Evolutionary conservation across 2,113 vertebrate genomes (phyloP).

Genomic region (Otis tarda): DNA sequence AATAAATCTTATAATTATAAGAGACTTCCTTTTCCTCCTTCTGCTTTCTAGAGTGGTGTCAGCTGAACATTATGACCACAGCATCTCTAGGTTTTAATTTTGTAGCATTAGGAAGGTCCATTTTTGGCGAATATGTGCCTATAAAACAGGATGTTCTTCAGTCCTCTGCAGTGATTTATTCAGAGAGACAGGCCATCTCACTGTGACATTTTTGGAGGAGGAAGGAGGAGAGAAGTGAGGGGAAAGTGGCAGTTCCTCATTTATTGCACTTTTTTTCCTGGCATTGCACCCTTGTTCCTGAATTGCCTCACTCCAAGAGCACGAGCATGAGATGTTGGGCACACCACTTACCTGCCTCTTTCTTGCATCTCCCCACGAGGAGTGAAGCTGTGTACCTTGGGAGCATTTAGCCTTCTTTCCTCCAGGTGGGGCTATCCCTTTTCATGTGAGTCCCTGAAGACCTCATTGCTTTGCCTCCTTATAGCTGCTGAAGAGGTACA

Average conservation of each 20-base stretch:
- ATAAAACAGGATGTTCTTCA: not conserved
- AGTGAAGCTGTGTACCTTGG: not conserved
- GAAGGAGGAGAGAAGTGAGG: not conserved
- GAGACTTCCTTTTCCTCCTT: constrained; percentile 6
- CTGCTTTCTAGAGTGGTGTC: constrained; percentile 20
- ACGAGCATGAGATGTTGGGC: not conserved
- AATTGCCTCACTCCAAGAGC: not conserved
- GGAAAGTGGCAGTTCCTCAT: not conserved
- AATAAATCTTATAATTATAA: constrained; percentile 24
- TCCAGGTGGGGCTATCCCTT: constrained; percentile 66
- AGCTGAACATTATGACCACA: not conserved
- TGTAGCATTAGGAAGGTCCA: not conserved
- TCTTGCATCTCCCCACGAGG: not conserved
- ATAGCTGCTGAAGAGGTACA: not conserved
- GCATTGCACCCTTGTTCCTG: not conserved
- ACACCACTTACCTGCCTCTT: not conserved
- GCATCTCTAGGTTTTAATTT: not conserved
- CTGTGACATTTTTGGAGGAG: not conserved
- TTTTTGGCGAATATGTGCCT: not conserved
- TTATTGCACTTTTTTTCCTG: not conserved
- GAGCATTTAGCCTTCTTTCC: constrained; percentile 11
- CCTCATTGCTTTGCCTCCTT: not conserved
- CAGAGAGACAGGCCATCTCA: not conserved
- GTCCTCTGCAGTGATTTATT: not conserved
- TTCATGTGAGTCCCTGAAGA: constrained; percentile 9